phyloP scores from a whole-genome alignment of 2,888 invertebrate genomes.

The Ditula angustiorana region DNA sequence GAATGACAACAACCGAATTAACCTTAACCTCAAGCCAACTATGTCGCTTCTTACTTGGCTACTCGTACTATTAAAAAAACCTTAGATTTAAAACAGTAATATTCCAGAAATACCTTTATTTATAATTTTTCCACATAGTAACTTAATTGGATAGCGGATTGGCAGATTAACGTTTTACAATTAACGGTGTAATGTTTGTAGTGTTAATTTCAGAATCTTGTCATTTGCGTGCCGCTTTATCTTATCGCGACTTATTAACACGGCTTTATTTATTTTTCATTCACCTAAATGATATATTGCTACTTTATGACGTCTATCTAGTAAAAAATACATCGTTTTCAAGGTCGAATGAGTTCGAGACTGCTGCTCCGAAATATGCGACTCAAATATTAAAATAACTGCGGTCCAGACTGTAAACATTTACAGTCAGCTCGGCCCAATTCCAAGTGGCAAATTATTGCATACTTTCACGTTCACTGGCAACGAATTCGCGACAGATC shows the following conservation, averaged over 20 bases:
- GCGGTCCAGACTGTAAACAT: not conserved
- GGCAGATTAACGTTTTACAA: not conserved
- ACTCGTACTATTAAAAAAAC: too few relatives aligned
- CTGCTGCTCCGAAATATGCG: not conserved
- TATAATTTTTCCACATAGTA: too few relatives aligned
- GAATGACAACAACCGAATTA: not conserved
- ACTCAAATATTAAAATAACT: slow-evolving; percentile 2
- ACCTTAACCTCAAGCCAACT: too few relatives aligned
- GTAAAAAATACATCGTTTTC: not conserved
- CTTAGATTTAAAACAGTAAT: too few relatives aligned
- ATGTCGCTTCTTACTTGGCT: too few relatives aligned
- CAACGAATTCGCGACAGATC: slow-evolving; percentile 8
- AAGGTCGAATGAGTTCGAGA: slow-evolving; percentile 5
- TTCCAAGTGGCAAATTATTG: not conserved
- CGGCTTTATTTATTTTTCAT: not conserved
- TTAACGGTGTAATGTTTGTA: not conserved
- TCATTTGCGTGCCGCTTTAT: not conserved
- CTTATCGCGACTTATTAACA: not conserved
- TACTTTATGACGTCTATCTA: not conserved
- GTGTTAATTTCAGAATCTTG: not conserved
- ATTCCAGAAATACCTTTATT: too few relatives aligned
- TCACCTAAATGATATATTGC: not conserved
- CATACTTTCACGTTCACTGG: slow-evolving; percentile 5
- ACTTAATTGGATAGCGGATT: not conserved
- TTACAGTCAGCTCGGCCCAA: not conserved